phyloP scores from a whole-genome alignment of 2,888 invertebrate genomes.

The Agriopis marginaria region DNA sequence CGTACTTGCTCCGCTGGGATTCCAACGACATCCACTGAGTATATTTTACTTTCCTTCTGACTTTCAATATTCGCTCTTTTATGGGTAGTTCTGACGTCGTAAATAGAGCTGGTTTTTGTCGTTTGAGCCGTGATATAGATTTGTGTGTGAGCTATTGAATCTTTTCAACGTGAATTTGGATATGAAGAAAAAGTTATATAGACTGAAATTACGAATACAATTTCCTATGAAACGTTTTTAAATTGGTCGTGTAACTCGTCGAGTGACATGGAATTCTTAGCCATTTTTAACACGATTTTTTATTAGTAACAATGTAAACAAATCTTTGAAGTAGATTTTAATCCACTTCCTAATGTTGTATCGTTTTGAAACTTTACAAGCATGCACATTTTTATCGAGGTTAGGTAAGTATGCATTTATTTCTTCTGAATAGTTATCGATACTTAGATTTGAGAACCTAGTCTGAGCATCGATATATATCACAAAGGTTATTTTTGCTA shows the following conservation, averaged over 20 bases:
- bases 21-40: conserved; percentile 33
- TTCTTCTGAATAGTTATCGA: neutral
- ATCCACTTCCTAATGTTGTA: too few relatives aligned
- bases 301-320: too few relatives aligned
- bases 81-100: conserved; percentile 24
- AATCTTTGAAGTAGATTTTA: too few relatives aligned
- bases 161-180: neutral
- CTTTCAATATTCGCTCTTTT: conserved; percentile 28
- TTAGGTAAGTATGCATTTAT: neutral
- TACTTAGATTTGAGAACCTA: neutral
- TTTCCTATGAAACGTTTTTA: too few relatives aligned
- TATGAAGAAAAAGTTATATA: neutral
- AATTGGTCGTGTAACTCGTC: too few relatives aligned
- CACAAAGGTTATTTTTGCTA: conserved; percentile 1
- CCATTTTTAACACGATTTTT: neutral
- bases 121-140: neutral
- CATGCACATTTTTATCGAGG: too few relatives aligned
- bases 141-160: conserved; percentile 1
- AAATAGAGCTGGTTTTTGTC: conserved; percentile 17
- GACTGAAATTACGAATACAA: neutral
- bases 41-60: conserved; percentile 32
- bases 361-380: too few relatives aligned
- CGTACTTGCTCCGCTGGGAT: conserved; percentile 49
- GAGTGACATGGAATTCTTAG: too few relatives aligned
- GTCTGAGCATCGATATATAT: neutral